A percentile compares a stretch with the other conserved stretches of the same genome.
These are phyloP conservation scores for Morpho helenor DNA, from an alignment of 2,888 invertebrate species.

Conservation along the genomic window DNA sequence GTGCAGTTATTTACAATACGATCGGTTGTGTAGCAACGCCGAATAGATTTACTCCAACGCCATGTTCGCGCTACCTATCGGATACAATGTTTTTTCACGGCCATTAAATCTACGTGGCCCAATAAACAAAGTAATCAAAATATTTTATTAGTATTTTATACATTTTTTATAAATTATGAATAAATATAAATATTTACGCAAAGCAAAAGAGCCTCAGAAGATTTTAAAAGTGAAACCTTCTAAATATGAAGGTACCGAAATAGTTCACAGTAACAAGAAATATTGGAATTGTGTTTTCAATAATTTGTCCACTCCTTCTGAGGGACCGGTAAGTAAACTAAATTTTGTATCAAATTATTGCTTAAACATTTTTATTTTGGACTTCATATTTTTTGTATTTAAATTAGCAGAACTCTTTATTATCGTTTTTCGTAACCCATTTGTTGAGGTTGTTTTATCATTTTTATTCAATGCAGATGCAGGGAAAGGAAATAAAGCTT, in stretches of 20 bases:
- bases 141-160: constrained; percentile 9
- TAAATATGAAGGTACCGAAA: constrained; percentile 45
- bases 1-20: constrained; percentile 29
- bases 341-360: too few species aligned
- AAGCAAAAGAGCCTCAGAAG: constrained; percentile 42
- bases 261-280: constrained; percentile 49
- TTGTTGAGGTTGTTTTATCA: neutral
- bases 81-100: constrained; percentile 26
- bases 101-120: constrained; percentile 28
- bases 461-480: constrained; percentile 32
- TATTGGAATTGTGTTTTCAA: constrained; percentile 59
- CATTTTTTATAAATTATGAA: constrained; percentile 7
- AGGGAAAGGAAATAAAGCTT: constrained; percentile 44
- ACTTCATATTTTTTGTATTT: neutral
- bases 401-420: neutral
- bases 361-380: too few species aligned
- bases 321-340: constrained; percentile 38
- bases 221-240: constrained; percentile 50
- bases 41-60: constrained; percentile 25
- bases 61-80: constrained; percentile 27
- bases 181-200: constrained; percentile 11
- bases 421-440: too few species aligned
- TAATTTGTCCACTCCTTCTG: constrained; percentile 36
- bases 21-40: constrained; percentile 30
- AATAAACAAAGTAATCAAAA: constrained; percentile 24